A percentile compares a stretch with the other conserved stretches of the same genome.
phyloP scores from a whole-genome alignment of 2,113 vertebrate genomes.

The Tachysurus vachellii region DNA sequence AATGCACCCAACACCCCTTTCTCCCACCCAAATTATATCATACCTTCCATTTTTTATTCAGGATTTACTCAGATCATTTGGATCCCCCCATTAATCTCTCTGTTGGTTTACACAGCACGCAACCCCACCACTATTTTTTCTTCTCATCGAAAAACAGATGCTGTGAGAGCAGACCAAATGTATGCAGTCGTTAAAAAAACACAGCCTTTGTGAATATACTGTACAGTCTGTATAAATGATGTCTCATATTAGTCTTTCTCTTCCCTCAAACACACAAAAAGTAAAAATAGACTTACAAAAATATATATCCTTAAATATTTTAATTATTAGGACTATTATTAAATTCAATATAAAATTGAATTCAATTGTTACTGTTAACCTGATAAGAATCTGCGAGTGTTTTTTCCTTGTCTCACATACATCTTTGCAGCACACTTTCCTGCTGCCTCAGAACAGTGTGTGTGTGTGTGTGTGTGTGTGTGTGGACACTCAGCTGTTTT shows the following conservation, averaged over 20 bases:
- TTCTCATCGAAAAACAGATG: constrained; percentile 34
- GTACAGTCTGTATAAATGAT: neutral
- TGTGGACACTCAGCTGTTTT: constrained; percentile 30
- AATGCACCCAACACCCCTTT: constrained; percentile 13
- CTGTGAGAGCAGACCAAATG: constrained; percentile 29
- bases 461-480: constrained; percentile 14
- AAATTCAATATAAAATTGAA: no score
- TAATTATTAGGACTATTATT: no score
- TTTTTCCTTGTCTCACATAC: neutral
- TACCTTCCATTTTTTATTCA: neutral
- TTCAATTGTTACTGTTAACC: neutral
- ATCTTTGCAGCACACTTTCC: neutral
- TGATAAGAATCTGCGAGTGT: neutral
- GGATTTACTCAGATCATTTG: neutral
- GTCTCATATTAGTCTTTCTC: neutral
- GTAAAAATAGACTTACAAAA: no score
- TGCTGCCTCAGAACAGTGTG: constrained; percentile 20
- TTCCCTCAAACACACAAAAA: no score
- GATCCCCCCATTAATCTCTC: constrained; percentile 19
- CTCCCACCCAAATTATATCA: neutral
- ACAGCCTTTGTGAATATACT: constrained; percentile 37
- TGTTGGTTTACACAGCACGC: constrained; percentile 16
- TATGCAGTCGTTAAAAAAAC: constrained; percentile 55
- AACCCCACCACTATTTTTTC: constrained; percentile 34
- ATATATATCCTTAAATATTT: no score